Evolutionary conservation across 2,888 invertebrate species (phyloP).

Genomic region (Acheta domesticus): DNA sequence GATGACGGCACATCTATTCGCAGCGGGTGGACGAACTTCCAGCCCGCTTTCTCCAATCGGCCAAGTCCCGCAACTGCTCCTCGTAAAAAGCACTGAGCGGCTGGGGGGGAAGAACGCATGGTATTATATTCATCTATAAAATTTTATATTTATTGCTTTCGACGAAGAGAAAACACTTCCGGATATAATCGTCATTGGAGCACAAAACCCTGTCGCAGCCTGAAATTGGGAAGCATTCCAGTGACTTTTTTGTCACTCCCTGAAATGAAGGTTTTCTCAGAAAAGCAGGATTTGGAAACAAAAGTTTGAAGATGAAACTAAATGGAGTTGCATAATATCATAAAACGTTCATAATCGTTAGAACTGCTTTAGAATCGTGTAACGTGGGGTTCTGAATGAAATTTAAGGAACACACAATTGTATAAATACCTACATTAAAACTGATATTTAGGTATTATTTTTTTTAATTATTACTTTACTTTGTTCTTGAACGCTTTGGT

Average conservation of each 20-base stretch:
- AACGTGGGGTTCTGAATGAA: no score
- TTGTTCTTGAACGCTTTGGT: no score
- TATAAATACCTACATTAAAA: no score
- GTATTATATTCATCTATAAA: conserved; percentile 18
- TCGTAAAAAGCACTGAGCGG: background rate
- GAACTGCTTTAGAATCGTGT: no score
- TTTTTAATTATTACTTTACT: no score
- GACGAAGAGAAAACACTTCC: background rate
- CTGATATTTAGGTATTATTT: no score
- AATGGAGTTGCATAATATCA: no score
- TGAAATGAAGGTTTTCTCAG: background rate
- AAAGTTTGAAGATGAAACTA: no score
- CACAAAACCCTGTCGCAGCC: background rate
- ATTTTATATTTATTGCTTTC: background rate
- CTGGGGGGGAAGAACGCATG: background rate
- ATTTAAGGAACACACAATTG: no score
- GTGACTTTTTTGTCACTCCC: background rate
- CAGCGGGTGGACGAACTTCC: background rate
- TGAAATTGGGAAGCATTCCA: background rate
- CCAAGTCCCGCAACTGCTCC: background rate
- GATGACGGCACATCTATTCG: background rate
- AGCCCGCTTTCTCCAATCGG: background rate
- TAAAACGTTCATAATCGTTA: no score
- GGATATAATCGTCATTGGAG: background rate
- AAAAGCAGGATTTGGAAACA: background rate